Conservation (phyloP, 2,888 invertebrate genomes). For the Sthenelais limicola region DNA sequence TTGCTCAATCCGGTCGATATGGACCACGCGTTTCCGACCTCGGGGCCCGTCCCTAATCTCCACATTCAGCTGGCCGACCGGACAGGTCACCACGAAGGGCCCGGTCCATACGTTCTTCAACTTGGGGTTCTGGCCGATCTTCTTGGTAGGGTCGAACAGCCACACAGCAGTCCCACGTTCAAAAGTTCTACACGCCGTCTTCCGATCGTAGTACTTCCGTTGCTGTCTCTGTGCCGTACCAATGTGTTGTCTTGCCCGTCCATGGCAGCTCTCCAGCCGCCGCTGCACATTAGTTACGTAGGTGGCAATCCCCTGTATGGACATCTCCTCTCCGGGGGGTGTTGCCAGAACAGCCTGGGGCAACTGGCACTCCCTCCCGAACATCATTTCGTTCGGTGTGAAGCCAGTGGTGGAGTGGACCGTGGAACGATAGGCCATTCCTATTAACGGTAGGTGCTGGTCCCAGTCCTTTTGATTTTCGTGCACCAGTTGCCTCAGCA, state of each 20-base stretch:
- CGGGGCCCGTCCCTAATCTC: neutral
- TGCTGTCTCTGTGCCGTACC: neutral
- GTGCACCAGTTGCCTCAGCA: neutral
- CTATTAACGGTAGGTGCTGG: slow-evolving; percentile 49
- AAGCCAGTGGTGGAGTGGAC: slow-evolving; percentile 49
- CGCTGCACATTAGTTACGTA: neutral
- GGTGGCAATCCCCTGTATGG: neutral
- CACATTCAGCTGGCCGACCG: neutral
- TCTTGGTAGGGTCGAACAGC: neutral
- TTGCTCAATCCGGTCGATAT: neutral
- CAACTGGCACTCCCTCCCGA: slow-evolving; percentile 47
- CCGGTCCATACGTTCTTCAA: neutral
- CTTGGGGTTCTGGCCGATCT: neutral
- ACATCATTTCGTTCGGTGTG: slow-evolving; percentile 49
- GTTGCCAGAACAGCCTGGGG: slow-evolving; percentile 43
- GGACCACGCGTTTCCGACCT: slow-evolving; percentile 1
- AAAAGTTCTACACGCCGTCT: neutral
- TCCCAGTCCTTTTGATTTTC: slow-evolving; percentile 58
- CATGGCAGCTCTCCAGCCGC: neutral
- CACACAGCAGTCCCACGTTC: neutral
- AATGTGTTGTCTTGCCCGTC: neutral
- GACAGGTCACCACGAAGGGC: neutral
- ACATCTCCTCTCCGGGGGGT: neutral
- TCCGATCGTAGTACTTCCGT: neutral
- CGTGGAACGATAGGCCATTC: slow-evolving; percentile 54